Evolutionary conservation across 2,113 vertebrate species (phyloP), one percentile per base, ranked within the genome.

Genomic region (Morone saxatilis): DNA sequence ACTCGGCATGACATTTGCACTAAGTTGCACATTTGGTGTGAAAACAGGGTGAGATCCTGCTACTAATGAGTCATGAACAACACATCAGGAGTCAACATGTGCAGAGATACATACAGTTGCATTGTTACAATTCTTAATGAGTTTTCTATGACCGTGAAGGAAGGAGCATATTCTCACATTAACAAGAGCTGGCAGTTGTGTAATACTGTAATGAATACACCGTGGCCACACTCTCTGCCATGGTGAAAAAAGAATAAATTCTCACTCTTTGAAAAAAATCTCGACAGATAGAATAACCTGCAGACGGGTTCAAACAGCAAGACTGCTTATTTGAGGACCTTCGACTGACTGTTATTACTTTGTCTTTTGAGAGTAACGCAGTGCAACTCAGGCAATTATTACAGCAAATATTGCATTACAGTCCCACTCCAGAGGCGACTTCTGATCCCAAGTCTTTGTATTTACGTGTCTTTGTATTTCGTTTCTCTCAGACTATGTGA

Each of bases 251-350:
- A 0, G 1, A 71, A 70, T 61, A 17, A 47, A 71, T 47, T 78
- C 61, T 65, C 67, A 60, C 41, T 63, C 67, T 66, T 68, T 71
- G 38, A 67, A 84, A 83, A 81, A 84, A 83, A 69, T n/a, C 69
- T 62, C 2, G 0, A 38, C 50, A 65, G 80, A 70, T 83, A 40
- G 47, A 84, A 78, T 73, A 79, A 76, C 71, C 78, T 84, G 81
- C 50, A 75, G 60, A 53, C 9, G n/a, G 45, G 66, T 77, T 80
- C 48, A 76, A 81, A 86, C 63, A 57, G 61, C 57, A 62, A 16
- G 51, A 20, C 43, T 81, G 65, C 56, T 69, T 82, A n/a, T 69
- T 48, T 53, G 25, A 63, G 56, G 20, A 78, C 41, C 54, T 76
- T 31, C 61, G 41, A 57, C n/a, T 57, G 56, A 41, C 25, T 71